Evolutionary conservation across 2,113 vertebrate genomes (phyloP).

Genomic region (Tragelaphus scriptus): DNA sequence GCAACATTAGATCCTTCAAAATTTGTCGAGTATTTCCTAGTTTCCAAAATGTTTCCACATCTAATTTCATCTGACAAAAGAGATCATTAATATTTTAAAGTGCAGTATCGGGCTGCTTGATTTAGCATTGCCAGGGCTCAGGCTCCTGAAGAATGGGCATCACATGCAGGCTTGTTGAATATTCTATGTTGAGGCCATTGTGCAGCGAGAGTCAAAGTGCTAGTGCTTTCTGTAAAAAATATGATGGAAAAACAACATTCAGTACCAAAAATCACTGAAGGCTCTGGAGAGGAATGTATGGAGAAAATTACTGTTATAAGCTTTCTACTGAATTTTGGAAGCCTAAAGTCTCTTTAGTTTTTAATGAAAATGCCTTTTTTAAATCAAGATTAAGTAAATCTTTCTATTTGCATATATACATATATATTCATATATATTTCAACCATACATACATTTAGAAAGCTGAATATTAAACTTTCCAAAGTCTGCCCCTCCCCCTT

Average conservation of each 20-base stretch:
- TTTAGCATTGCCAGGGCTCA: slow-evolving; percentile 58
- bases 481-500: not conserved
- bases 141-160: slow-evolving; percentile 64
- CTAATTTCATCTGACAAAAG: slow-evolving; percentile 62
- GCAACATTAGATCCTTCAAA: not conserved
- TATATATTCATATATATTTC: not conserved
- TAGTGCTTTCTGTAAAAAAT: slow-evolving; percentile 35
- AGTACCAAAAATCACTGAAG: slow-evolving; percentile 37
- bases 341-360: not conserved
- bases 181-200: slow-evolving; percentile 41
- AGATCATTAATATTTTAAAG: slow-evolving; percentile 68
- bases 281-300: not conserved
- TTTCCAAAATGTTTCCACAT: slow-evolving; percentile 34
- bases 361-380: slow-evolving; percentile 31
- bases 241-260: slow-evolving; percentile 53
- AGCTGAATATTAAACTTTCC: not conserved
- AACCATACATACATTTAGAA: not conserved
- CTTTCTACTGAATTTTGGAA: slow-evolving; percentile 33
- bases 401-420: not conserved
- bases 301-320: slow-evolving; percentile 54
- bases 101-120: slow-evolving; percentile 52
- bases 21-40: not conserved
- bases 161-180: not conserved
- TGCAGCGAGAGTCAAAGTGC: slow-evolving; percentile 4
- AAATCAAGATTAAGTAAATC: not conserved